Evolutionary conservation across 2,888 invertebrate genomes (phyloP), one percentile per base, ranked within the genome.

Genomic region (Eutolmus rufibarbis): DNA sequence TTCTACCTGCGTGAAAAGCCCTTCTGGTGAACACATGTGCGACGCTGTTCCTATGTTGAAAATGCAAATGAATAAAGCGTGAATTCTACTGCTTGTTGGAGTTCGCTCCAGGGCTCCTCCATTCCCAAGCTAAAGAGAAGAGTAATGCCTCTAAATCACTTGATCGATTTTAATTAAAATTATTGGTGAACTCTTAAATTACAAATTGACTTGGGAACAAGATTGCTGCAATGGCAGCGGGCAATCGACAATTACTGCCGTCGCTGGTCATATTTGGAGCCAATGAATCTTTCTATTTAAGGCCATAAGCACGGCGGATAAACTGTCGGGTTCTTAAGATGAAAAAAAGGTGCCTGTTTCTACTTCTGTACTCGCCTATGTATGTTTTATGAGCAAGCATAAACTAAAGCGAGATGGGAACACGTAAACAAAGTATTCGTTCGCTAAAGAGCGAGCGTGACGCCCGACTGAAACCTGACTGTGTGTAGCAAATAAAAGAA

Each of bases 131-230:
- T 12, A 28, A 12, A 66, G 43, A 66, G 66, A 7, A 66, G 28
- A 82, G 82, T 66, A 82, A 37, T 57, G 81, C 79, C 51, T 19
- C 37, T 34, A 82, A 82, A 66, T 51, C 37, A n/a, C 66, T 82
- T 82, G 82, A 82, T 82, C 82, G 82, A 82, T 82, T 82, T 82
- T 57, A 82, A 82, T 82, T 82, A 37, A 82, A 82, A 82, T 82
- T 82, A 57, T 82, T 82, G 82, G 34, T 37, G 82, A 37, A 57
- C 82, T 82, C 51, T 82, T 66, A 82, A 82, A 37, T 82, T 57
- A 66, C 82, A 82, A 56, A 57, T 82, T 66, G 82, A 34, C 82
- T 37, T 34, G 82, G 31, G 66, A 82, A 66, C 51, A 40, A 34
- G 34, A 82, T 82, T 66, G 82, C 51, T 79, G 28, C 66, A 76